Evolutionary conservation across 2,113 vertebrate species (phyloP).

Genomic region (Rhabdomys dilectus): DNA sequence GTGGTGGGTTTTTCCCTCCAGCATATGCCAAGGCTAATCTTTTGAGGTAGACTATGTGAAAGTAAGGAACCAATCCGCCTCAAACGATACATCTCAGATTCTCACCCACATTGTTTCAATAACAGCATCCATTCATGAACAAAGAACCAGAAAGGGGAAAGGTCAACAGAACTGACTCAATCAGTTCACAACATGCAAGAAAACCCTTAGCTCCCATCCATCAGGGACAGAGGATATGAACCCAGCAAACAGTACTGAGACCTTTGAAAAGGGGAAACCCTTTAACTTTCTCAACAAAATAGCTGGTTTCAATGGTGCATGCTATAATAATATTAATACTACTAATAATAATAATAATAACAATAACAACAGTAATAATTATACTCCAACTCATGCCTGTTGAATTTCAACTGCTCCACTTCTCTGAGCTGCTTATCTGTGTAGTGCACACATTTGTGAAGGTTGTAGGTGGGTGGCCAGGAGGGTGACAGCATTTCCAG

Average conservation of each 20-base stretch:
- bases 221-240: background rate
- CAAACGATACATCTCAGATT: slow-evolving; percentile 4
- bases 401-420: slow-evolving; percentile 47
- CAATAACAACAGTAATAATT: background rate
- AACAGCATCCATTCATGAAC: slow-evolving; percentile 54
- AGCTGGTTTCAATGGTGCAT: background rate
- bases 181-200: background rate
- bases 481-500: slow-evolving; percentile 48
- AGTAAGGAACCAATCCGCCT: background rate
- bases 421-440: background rate
- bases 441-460: background rate
- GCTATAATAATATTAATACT: background rate
- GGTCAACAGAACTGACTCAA: background rate
- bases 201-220: background rate
- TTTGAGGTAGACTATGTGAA: slow-evolving; percentile 25
- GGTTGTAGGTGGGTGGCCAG: background rate
- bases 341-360: too few relatives aligned
- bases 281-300: slow-evolving; percentile 45
- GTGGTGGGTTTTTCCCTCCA: background rate
- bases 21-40: background rate
- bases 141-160: slow-evolving; percentile 35
- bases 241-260: background rate
- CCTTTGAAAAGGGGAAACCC: background rate
- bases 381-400: background rate
- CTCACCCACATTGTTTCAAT: slow-evolving; percentile 17